A percentile compares a stretch with the other conserved stretches of the same genome.
Conservation (phyloP, 2,113 vertebrate genomes). For the Actenoides lindsayi region DNA sequence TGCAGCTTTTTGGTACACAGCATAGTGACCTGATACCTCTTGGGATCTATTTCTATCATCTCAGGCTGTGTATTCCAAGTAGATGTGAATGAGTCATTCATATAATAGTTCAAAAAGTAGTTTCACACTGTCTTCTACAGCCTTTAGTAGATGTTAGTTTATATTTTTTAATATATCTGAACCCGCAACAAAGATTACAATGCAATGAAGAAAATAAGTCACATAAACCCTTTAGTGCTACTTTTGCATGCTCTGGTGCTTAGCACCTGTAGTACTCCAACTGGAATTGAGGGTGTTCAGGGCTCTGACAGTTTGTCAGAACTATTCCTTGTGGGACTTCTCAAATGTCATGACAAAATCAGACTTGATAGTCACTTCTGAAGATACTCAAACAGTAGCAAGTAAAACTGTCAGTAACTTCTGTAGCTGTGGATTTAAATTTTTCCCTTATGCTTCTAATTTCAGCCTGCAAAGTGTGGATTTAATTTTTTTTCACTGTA, state of each 20-base stretch:
- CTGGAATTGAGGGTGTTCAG: not conserved
- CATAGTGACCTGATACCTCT: not conserved
- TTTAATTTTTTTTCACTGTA: not conserved
- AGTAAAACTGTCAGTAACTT: not conserved
- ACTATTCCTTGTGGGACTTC: not conserved
- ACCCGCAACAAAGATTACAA: not conserved
- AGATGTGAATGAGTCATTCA: not conserved
- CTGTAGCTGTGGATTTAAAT: not conserved
- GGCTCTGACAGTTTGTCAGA: not conserved
- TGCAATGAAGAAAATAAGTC: not conserved
- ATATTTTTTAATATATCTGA: not conserved
- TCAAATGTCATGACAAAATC: not conserved
- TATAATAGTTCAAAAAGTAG: not conserved
- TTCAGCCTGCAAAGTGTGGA: not conserved
- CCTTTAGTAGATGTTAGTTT: not conserved
- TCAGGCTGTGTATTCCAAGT: not conserved
- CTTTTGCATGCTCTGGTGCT: accelerated
- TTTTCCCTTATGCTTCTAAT: not conserved
- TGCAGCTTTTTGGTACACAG: not conserved
- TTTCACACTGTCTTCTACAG: not conserved
- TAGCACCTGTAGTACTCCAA: not conserved
- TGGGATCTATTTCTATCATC: not conserved
- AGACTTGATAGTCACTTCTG: not conserved
- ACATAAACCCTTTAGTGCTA: accelerated
- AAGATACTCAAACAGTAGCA: not conserved